Evolutionary conservation across 2,888 invertebrate genomes (phyloP), one percentile per base, ranked within the genome.

Genomic region (Asteroscopus sphinx): DNA sequence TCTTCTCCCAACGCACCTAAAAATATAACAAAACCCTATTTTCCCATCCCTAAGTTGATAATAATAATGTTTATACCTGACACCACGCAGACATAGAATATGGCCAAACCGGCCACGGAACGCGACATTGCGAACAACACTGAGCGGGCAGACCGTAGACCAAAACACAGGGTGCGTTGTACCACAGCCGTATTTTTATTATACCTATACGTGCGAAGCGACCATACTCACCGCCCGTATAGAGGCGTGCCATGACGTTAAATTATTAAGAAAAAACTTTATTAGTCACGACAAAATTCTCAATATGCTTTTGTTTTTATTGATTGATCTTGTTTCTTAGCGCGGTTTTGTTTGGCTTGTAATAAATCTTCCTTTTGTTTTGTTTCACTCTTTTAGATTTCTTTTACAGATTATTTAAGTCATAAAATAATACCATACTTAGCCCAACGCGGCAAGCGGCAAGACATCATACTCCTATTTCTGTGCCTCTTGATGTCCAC

Each of bases 71-170:
- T 44, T 65, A 40, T 62, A 64, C 64, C 64, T 64, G 64, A 52
- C 11, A 52, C 60, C 26, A 35, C 40, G 47, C 52, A 45, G 47
- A 48, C 28, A 36, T 48, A 59, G 39, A 64, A 33, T 37, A 52
- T 16, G 9, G 21, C 9, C 13, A 66, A 60, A 39, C 68, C 68
- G 44, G 61, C 68, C 51, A 67, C 47, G 35, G 12, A 51, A 39
- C 66, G 51, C 68, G 68, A 66, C 68, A 66, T 66, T 39, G 26
- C 39, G 51, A 26, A 26, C 42, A 17, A 51, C 45, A 66, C 68
- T 66, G 66, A 67, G 32, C 44, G 13, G 3, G 7, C 17, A 15
- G 39, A 9, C 25, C 25, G 6, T 4, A 25, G 3, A 28, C 25
- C 30, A 39, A 42, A 53, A 54, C 60, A 60, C 17, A 46, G 45